Evolutionary conservation across 2,888 invertebrate genomes (phyloP).

Genomic region (Orthosia gothica): DNA sequence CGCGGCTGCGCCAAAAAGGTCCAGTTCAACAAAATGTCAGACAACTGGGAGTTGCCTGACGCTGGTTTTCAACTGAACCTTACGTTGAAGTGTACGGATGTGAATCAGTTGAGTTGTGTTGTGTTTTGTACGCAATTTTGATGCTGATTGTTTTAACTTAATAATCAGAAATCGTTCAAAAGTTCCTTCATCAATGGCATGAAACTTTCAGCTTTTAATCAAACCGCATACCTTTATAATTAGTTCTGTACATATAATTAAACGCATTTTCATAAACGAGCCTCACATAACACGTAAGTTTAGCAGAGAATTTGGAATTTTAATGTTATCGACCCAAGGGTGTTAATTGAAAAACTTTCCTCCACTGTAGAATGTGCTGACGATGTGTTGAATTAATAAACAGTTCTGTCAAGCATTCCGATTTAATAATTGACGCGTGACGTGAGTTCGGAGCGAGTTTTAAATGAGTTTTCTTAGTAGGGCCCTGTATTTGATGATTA

Average conservation of each 20-base stretch:
- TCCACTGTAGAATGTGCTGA: slow-evolving; percentile 77
- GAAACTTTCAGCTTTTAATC: slow-evolving; percentile 21
- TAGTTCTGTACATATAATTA: slow-evolving; percentile 65
- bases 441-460: slow-evolving; percentile 71
- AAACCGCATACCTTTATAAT: slow-evolving; percentile 48
- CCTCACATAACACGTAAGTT: slow-evolving; percentile 73
- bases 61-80: too few species aligned
- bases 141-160: background rate
- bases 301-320: slow-evolving; percentile 84
- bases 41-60: too few species aligned
- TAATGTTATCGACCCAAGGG: slow-evolving; percentile 82
- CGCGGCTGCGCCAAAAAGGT: too few species aligned
- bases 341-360: slow-evolving; percentile 90
- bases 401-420: slow-evolving; percentile 81
- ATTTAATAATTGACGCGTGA: slow-evolving; percentile 83
- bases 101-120: too few species aligned
- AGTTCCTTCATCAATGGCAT: background rate
- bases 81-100: too few species aligned
- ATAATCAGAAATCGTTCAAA: background rate
- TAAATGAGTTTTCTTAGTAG: slow-evolving; percentile 76
- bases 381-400: slow-evolving; percentile 86
- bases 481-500: slow-evolving; percentile 57
- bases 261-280: slow-evolving; percentile 64
- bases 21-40: too few species aligned
- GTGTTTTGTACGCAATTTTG: background rate